Conservation (phyloP, 2,797 vertebrate species). For the Oophaga sylvatica region DNA sequence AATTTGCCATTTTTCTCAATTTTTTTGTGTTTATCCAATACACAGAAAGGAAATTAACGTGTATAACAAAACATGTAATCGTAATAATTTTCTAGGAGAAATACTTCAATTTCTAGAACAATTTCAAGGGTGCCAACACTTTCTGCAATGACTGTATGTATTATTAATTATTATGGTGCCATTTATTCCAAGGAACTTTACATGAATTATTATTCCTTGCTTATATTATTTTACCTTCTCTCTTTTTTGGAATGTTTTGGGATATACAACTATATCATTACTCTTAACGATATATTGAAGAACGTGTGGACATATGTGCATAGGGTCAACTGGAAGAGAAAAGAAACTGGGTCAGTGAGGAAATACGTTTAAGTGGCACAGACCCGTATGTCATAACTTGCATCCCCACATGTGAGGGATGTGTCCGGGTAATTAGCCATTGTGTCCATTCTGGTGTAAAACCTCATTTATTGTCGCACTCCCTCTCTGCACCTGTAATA, state of each 20-base stretch:
- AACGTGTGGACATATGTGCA: too few relatives aligned
- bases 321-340: not conserved
- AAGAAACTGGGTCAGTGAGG: not conserved
- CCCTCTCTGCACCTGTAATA: constrained; percentile 34
- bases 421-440: constrained; percentile 1
- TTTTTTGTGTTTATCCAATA: too few relatives aligned
- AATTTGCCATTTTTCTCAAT: too few relatives aligned
- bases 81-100: too few relatives aligned
- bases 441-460: not conserved
- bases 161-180: too few relatives aligned
- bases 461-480: constrained; percentile 32
- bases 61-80: too few relatives aligned
- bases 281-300: not conserved
- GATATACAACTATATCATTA: not conserved
- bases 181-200: too few relatives aligned
- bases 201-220: not conserved
- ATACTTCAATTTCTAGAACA: too few relatives aligned
- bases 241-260: not conserved
- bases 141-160: too few relatives aligned
- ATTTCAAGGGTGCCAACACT: too few relatives aligned
- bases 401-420: not conserved
- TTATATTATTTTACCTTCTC: not conserved
- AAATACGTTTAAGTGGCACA: not conserved
- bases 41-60: too few relatives aligned
- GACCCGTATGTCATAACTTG: not conserved